Evolutionary conservation across 37 sponge, comb jelly and placozoan genomes (phyloP).

Genomic region (Halisarca cf. caerulea): DNA sequence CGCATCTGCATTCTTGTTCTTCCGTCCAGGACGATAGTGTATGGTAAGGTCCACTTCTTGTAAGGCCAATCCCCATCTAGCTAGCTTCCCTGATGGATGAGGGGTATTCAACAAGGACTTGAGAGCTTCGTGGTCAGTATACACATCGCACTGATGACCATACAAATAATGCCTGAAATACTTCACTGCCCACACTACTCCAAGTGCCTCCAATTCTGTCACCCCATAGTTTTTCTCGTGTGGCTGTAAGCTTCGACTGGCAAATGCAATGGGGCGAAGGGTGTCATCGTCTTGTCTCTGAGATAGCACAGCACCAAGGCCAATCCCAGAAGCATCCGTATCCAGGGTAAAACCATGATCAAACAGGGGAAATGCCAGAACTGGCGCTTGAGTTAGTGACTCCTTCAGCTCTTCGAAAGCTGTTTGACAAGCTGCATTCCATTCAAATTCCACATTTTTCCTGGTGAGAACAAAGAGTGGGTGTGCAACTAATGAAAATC

Average conservation of each 20-base stretch:
- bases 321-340: constrained; percentile 59
- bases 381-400: constrained; percentile 29
- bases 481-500: constrained; percentile 39
- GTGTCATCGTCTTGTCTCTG: constrained; percentile 45
- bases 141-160: constrained; percentile 50
- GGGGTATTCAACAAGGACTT: constrained; percentile 61
- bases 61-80: constrained; percentile 65
- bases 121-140: constrained; percentile 64
- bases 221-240: constrained; percentile 58
- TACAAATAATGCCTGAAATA: constrained; percentile 67
- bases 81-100: constrained; percentile 61
- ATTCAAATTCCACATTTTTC: constrained; percentile 41
- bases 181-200: constrained; percentile 67
- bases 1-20: constrained; percentile 55
- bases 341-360: constrained; percentile 30
- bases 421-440: constrained; percentile 38
- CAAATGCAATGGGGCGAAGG: constrained; percentile 41
- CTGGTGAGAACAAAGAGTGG: constrained; percentile 40
- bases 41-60: constrained; percentile 44
- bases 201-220: constrained; percentile 61
- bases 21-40: constrained; percentile 39
- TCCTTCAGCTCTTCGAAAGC: constrained; percentile 54
- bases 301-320: constrained; percentile 58
- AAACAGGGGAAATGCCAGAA: constrained; percentile 52
- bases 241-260: constrained; percentile 55